Percentiles rank a stretch among this genome's conserved stretches.
Conservation (phyloP, 2,888 invertebrate species). For the Lasioglossum morio region DNA sequence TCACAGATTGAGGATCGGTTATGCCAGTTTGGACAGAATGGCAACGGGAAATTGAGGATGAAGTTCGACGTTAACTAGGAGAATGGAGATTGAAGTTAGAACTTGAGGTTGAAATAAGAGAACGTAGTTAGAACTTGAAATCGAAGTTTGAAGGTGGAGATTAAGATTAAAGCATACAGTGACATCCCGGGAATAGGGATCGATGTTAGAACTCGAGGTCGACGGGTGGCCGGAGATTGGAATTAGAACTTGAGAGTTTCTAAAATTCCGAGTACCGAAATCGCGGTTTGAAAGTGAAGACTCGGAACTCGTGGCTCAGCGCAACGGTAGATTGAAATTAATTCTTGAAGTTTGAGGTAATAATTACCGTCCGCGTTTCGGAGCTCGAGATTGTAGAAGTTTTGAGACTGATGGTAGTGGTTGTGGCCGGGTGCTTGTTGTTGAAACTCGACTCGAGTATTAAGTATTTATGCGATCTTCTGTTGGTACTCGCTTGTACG, state of each 20-base stretch:
- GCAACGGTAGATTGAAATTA: not conserved
- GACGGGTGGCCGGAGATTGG: not conserved
- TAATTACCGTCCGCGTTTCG: not conserved
- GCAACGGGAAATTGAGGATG: slow-evolving; percentile 7
- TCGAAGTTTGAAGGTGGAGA: slow-evolving; percentile 10
- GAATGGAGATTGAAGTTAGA: slow-evolving; percentile 6
- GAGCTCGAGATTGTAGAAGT: not conserved
- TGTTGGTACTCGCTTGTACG: not conserved
- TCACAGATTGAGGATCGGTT: not conserved
- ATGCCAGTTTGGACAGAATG: slow-evolving; percentile 8
- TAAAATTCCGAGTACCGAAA: not conserved
- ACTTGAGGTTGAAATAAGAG: not conserved
- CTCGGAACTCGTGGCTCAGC: not conserved
- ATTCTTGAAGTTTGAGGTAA: not conserved
- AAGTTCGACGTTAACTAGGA: not conserved
- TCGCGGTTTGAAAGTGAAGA: not conserved
- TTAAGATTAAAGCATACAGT: not conserved
- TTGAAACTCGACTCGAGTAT: slow-evolving; percentile 1
- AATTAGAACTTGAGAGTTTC: not conserved
- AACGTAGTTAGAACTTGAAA: slow-evolving; percentile 10
- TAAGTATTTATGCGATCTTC: slow-evolving; percentile 3
- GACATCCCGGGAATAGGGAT: not conserved
- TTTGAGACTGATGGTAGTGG: not conserved
- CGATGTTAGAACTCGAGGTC: not conserved
- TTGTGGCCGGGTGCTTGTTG: not conserved